Evolutionary conservation across 2,888 invertebrate genomes (phyloP).

Genomic region (Drosophila koepferae): DNA sequence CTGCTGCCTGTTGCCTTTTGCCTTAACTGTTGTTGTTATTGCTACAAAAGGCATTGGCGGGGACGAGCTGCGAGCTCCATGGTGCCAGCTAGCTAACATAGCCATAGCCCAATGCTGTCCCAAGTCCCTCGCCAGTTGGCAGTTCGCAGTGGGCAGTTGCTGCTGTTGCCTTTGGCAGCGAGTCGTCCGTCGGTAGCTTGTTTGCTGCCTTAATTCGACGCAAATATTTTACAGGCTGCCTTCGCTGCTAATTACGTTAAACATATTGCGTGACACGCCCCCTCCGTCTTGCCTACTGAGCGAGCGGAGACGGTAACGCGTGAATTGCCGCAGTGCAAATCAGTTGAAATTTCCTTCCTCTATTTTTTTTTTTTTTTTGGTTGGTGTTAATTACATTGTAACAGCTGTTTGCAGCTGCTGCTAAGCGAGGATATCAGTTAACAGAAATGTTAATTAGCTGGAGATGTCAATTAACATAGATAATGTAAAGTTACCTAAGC

Average conservation of each 20-base stretch:
- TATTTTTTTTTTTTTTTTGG: constrained; percentile 8
- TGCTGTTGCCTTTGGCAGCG: constrained; percentile 26
- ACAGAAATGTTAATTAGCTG: neutral
- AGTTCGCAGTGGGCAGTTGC: constrained; percentile 36
- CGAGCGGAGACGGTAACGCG: constrained; percentile 1
- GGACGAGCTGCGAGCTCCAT: constrained; percentile 22
- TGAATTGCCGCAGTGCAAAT: constrained; percentile 32
- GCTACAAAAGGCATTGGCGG: constrained; percentile 61
- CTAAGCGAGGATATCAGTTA: constrained; percentile 24
- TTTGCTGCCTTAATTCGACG: constrained; percentile 77
- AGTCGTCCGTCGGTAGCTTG: constrained; percentile 63
- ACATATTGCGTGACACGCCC: constrained; percentile 74
- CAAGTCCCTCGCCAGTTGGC: constrained; percentile 17
- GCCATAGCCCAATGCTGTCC: constrained; percentile 7
- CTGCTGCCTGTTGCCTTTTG: constrained; percentile 13
- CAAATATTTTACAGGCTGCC: constrained; percentile 72
- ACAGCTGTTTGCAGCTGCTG: constrained; percentile 20
- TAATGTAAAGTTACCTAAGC: neutral
- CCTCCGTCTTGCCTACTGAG: neutral
- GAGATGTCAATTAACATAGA: neutral
- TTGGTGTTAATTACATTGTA: constrained; percentile 70
- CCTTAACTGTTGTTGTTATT: constrained; percentile 55
- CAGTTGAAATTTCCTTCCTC: constrained; percentile 35
- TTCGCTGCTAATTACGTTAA: constrained; percentile 74
- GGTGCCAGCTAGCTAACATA: neutral